phyloP scores from a whole-genome alignment of 2,888 invertebrate species.

The Pseudoips prasinana region DNA sequence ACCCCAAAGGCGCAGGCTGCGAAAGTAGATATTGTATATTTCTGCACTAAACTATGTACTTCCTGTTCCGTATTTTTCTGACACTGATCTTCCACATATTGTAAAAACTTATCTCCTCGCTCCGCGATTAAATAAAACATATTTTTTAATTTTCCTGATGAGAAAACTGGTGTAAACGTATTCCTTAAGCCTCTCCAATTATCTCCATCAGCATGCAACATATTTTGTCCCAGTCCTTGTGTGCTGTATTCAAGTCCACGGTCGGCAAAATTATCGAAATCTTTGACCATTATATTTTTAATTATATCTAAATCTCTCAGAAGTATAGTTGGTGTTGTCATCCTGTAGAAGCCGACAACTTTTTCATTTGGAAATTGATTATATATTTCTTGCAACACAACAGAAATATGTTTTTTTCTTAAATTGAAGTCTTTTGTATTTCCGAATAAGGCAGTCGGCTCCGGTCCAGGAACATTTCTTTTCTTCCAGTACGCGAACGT shows the following conservation, averaged over 20 bases:
- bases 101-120: conserved; percentile 25
- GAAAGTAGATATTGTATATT: conserved; percentile 31
- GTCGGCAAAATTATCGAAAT: conserved; percentile 41
- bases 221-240: conserved; percentile 35
- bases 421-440: conserved; percentile 27
- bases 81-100: neutral
- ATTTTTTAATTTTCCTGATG: conserved; percentile 43
- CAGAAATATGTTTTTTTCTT: conserved; percentile 16
- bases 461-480: conserved; percentile 27
- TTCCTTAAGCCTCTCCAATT: conserved; percentile 40
- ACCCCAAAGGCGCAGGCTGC: conserved; percentile 28
- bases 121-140: conserved; percentile 39
- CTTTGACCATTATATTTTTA: conserved; percentile 49
- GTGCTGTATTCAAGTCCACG: conserved; percentile 39
- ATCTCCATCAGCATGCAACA: conserved; percentile 40
- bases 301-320: conserved; percentile 50
- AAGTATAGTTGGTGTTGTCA: conserved; percentile 41
- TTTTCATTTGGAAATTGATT: conserved; percentile 32
- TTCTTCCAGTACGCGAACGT: conserved; percentile 26
- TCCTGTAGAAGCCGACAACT: conserved; percentile 35
- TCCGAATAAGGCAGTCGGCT: conserved; percentile 33
- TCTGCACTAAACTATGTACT: conserved; percentile 20
- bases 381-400: conserved; percentile 27
- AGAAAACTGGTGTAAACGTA: conserved; percentile 42
- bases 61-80: conserved; percentile 18